phyloP scores from a whole-genome alignment of 2,888 invertebrate genomes.

The Lasioglossum zephyrum region DNA sequence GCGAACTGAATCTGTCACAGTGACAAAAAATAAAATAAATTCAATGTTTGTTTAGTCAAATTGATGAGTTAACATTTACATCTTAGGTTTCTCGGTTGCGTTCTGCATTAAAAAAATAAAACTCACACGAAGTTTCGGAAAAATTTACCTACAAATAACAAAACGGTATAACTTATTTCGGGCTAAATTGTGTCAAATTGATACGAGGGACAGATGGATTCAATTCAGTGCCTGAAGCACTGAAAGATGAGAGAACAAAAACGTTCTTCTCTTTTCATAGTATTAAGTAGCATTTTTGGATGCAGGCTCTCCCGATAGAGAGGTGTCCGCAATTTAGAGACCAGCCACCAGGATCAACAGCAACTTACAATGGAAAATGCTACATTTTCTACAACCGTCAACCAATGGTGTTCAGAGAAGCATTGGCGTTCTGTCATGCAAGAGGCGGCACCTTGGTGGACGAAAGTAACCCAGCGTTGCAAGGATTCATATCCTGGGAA shows the following conservation, averaged over 20 bases:
- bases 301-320: conserved; percentile 93
- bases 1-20: too few species aligned
- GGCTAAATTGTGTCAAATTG: too few species aligned
- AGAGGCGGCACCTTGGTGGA: conserved; percentile 94
- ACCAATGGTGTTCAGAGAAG: conserved; percentile 92
- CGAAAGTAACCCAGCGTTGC: conserved; percentile 96
- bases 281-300: conserved; percentile 55
- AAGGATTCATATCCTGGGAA: conserved; percentile 98
- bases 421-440: conserved; percentile 91
- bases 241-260: neutral
- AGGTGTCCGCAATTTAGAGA: conserved; percentile 96
- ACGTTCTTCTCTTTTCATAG: neutral
- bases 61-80: too few species aligned
- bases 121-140: too few species aligned
- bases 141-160: too few species aligned
- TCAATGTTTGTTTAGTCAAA: too few species aligned
- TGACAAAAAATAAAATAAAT: too few species aligned
- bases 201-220: too few species aligned
- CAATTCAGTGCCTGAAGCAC: neutral
- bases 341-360: conserved; percentile 96
- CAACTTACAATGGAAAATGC: conserved; percentile 97
- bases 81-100: too few species aligned
- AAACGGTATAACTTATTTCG: too few species aligned
- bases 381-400: conserved; percentile 97
- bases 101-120: too few species aligned